A percentile compares a stretch with the other conserved stretches of the same genome.
These are phyloP conservation scores for Ciconia maguari DNA, from an alignment of 2,113 vertebrate species.

Conservation along the genomic window DNA sequence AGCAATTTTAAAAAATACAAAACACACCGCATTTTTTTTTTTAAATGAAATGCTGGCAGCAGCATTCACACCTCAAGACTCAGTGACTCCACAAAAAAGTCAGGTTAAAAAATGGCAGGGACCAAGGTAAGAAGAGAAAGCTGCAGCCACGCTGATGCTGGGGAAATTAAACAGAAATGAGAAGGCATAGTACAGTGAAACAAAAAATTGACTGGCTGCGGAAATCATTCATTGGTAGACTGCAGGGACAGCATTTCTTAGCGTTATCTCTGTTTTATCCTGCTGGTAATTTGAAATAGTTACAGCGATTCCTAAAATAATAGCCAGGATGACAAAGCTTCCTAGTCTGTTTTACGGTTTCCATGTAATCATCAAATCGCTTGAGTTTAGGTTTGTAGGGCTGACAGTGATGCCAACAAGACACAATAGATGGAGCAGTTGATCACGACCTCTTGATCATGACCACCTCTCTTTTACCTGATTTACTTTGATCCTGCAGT, in stretches of 20 bases:
- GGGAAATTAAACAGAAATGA: neutral
- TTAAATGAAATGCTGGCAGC: neutral
- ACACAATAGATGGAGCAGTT: neutral
- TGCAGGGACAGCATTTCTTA: neutral
- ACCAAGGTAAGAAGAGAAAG: neutral
- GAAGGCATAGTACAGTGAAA: neutral
- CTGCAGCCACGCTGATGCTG: neutral
- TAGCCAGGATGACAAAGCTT: neutral
- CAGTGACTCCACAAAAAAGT: neutral
- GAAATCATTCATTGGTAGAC: neutral
- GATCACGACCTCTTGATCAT: neutral
- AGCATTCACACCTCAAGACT: neutral
- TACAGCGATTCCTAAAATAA: neutral
- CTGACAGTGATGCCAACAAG: neutral
- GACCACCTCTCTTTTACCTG: neutral
- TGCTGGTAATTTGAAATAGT: neutral
- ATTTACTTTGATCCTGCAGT: neutral
- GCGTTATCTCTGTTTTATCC: neutral
- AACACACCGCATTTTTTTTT: neutral
- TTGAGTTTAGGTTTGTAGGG: neutral
- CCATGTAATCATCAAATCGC: neutral
- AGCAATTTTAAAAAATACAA: neutral
- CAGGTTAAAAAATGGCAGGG: neutral
- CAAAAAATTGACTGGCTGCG: neutral
- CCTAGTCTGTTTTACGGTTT: neutral